Base-by-base conservation (phyloP, 2,113 vertebrate genomes). In the Podocnemis expansa region DNA sequence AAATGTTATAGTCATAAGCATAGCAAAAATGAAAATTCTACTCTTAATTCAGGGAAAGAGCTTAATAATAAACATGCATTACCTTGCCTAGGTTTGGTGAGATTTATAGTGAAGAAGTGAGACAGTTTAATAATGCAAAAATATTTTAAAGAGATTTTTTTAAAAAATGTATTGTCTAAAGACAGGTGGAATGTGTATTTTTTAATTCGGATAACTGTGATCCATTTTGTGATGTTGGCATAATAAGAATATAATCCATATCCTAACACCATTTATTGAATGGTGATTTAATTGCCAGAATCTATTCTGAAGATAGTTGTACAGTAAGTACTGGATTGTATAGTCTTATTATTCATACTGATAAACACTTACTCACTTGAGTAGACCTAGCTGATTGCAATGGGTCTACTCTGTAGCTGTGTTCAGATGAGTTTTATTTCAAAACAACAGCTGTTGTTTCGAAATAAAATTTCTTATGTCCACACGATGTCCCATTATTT, bases 231-330 rank as follows among this genome's bases (percentile, higher is more conserved):
- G 56, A 45, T 10, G 80, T 82, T 87, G 73, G 47, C 55, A 78
- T 60, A 84, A 90, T 95, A 75, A 55, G 89, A 89, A 96, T 76
- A 86, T n/a, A 67, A 47, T 90, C 80, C 22, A 60, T 80, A 21
- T 87, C 79, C 80, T 78, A 34, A 93, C 91, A 88, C 51, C 45
- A 47, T 92, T 93, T 95, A 55, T 80, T 49, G 49, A 89, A 73
- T 80, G 67, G 85, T 95, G 51, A 52, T 52, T 52, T 52, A 16
- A 52, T 14, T 52, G 51, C 89, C 14, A 96, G 41, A n/a, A 75
- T 89, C 89, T 93, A 93, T 97, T 97, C 94, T 89, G 54, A 82
- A 91, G 87, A 58, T n/a, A 82, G 80, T 73, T 87, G 19, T 38
- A 21, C 9, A 70, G n/a, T 38, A 70, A 70, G 34, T n/a, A 19